Base-by-base conservation (phyloP, 2,113 vertebrate species). In the Proterorhinus semilunaris region DNA sequence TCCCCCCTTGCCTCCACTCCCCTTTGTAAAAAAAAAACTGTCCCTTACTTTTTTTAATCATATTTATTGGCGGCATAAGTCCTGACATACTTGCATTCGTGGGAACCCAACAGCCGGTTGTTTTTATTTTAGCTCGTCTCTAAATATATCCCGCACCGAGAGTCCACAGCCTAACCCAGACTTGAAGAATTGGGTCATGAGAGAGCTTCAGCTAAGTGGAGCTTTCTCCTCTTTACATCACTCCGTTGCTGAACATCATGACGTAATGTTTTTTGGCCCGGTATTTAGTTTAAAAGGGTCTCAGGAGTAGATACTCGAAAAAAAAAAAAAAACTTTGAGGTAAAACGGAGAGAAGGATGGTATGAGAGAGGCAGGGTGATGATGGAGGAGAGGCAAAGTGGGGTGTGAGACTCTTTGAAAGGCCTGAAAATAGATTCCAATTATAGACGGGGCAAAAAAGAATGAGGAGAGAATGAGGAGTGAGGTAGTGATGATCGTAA, bases 371-470 rank as follows among this genome's bases (percentile, higher is more conserved):
- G 86, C 78, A 76, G 83, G 81, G 74, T 89, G 85, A 83, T 61
- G 76, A 85, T 83, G 74, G 83, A 94, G 92, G 88, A 94, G 91
- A 89, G 93, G 92, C 90, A 93, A 94, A 90, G 93, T 89, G 89
- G 77, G 81, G 90, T 87, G 88, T 90, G 92, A 73, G 87, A 92
- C 90, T 91, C 91, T 92, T 91, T 91, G 89, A 89, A 90, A 72
- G 15, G 83, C 83, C 90, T 82, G 84, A 88, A 93, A 93, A 93
- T 93, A 93, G 92, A 93, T 93, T 91, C 91, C 91, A 93, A 93
- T 93, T 93, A 93, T 88, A 90, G 90, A 90, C 72, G 74, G 80
- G 88, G 84, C 81, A 88, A 86, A 83, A 55, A 86, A 85, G 84
- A 83, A 83, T 81, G 72, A 87, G 71, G 76, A 76, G 68, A 69